Evolutionary conservation across 2,113 vertebrate species (phyloP), one percentile per base, ranked within the genome.

Genomic region (Atrichornis clamosus): DNA sequence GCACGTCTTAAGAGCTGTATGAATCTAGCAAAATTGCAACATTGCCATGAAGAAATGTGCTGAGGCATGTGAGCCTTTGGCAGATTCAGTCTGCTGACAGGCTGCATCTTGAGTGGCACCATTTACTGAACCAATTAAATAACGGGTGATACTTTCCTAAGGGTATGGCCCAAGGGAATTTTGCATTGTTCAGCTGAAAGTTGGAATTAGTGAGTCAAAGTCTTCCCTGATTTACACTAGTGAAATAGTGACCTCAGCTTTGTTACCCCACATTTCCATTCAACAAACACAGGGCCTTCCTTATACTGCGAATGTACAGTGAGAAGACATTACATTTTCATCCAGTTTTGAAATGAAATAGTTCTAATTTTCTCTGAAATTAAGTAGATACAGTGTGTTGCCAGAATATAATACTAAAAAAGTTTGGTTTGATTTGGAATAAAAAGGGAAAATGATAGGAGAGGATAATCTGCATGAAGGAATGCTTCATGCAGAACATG

Each of bases 71-170:
- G 76, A 93, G 68, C 74, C 90, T 78, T 80, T 6, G 13, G 69
- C 58, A 82, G n/a, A 80, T 67, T 59, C 58, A 77, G 59, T 79
- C 81, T 97, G 85, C 95, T 94, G 94, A 97, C 87, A 86, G 63
- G 82, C 53, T 95, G 83, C 35, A 59, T 97, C 77, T 90, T 73
- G 75, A 93, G 67, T 96, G 93, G 88, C 59, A 95, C 67, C 94
- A 96, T 77, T 73, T 78, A 88, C 86, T 60, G 62, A 97, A 65
- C 97, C 95, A 97, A 96, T 96, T 90, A 95, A 94, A 76, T 90
- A 90, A 79, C 7, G 53, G 93, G 83, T 2, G n/a, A 85, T 77
- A 42, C 27, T 81, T 95, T 94, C 90, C 86, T 93, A 52, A 89
- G 90, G 83, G 67, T 87, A 47, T 52, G 26, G 37, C 73, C 87